A percentile compares a stretch with the other conserved stretches of the same genome.
These are phyloP conservation scores for Pseudanteris insignis DNA, from an alignment of 2,888 invertebrate species.

Conservation along the genomic window DNA sequence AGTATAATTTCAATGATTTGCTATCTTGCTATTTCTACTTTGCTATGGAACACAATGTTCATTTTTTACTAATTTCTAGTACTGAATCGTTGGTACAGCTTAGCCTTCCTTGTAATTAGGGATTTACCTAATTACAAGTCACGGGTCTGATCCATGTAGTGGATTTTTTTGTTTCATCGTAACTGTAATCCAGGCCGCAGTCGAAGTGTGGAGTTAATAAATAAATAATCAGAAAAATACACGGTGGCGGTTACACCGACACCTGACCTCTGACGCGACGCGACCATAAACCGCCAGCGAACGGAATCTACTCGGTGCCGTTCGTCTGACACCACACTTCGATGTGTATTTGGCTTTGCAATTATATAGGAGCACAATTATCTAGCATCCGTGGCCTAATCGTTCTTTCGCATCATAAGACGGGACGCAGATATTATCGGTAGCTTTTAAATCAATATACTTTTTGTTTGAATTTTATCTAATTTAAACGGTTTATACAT, in stretches of 20 bases:
- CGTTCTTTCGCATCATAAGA: conserved; percentile 15
- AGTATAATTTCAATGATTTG: no score
- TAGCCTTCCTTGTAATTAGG: no score
- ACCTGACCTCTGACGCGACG: conserved; percentile 18
- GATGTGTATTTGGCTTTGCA: conserved; percentile 22
- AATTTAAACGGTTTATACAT: no score
- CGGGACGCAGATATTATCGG: no score
- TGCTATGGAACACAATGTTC: no score
- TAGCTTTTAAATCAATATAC: no score
- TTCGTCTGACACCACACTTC: conserved; percentile 11
- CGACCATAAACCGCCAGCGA: conserved; percentile 16
- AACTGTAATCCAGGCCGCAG: conserved; percentile 15
- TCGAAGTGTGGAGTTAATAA: conserved; percentile 16
- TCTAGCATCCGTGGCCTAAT: conserved; percentile 11
- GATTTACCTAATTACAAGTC: conserved; percentile 13
- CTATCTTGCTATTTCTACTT: no score
- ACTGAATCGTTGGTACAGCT: conserved; percentile 1
- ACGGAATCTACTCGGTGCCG: conserved; percentile 31
- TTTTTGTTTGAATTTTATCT: no score
- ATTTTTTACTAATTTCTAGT: no score
- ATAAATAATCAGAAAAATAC: conserved; percentile 23
- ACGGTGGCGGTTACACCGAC: conserved; percentile 18
- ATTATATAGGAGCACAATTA: conserved; percentile 33
- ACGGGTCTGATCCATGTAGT: conserved; percentile 7
- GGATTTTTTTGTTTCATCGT: conserved; percentile 9